Base-by-base conservation (phyloP, 2,888 invertebrate genomes). In the Aspidiotus rigidus region DNA sequence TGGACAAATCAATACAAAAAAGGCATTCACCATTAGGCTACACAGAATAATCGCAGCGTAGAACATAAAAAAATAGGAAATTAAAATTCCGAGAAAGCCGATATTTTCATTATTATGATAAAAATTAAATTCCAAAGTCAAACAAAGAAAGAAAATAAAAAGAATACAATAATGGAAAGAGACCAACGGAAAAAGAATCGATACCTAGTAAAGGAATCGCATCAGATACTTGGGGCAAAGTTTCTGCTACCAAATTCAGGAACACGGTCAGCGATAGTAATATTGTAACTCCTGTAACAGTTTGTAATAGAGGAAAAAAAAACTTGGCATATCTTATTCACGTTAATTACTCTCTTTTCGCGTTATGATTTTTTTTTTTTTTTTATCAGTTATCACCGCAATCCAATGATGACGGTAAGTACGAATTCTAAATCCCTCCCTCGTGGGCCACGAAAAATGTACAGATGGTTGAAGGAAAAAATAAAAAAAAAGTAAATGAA, bases 231-330 rank as follows among this genome's bases (percentile, higher is more conserved):
- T 80, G 80, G 71, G 93, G 94, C 87, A 95, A 90, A 82, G 93
- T 93, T 86, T 95, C 94, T 76, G 93, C 93, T 79, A 96, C 93
- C 85, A 95, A 89, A 84, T 94, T 92, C 83, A 94, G 88, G 86
- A 95, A 95, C 81, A 95, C 94, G 83, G 93, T 95, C 85, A 95
- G 87, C 81, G 95, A 95, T 81, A 96, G 88, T 81, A 93, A 88
- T 81, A 93, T 93, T 81, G 93, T 93, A 83, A 94, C 93, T 84
- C 92, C 93, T 93, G 89, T 80, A 86, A 83, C 73, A 59, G 17
- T 56, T 28, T 28, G 28, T 28, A 28, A 28, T 28, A 28, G 28
- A 28, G 28, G 28, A 28, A 28, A 28, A 28, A 28, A 28, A 28
- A 28, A 28, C 28, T 28, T 28, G 28, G 28, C 28, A 28, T 28